Evolutionary conservation across 2,797 vertebrate genomes (phyloP), one percentile per base, ranked within the genome.

Genomic region (Phalloptychus januarius): DNA sequence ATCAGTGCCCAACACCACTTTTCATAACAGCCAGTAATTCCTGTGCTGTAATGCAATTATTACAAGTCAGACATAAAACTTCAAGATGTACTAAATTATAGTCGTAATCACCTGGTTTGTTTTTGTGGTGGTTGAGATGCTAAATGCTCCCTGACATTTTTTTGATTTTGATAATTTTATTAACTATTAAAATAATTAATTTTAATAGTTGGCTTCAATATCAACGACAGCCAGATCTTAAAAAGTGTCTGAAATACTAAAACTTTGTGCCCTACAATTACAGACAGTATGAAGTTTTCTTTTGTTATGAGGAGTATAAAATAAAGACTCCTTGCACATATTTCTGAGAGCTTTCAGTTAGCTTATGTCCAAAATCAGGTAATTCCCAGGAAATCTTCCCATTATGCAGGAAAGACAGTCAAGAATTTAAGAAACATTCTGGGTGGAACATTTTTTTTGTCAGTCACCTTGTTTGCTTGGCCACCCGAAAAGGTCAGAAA

Each of bases 11-110:
- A 33, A 56, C 4, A 56, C 54, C 54, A 28, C 54, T 56, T 56
- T 56, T 61, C 31, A 31, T 61, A 61, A 18, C 61, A 63, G 7
- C 16, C 33, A 20, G 61, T 20, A 79, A 77, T 48, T 72, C n/a
- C 54, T 31, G 1, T 61, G 52, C 3, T 72, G 10, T 6, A 72
- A 48, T 25, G 7, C 46, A 75, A 58, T 40, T 15, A n/a, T 42
- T 42, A 44, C 36, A 65, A 65, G 12, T 28, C 8, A 31, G 28
- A 71, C 46, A 36, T 65, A 20, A 38, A 38, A 33, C 16, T 38
- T 20, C 16, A 65, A 67, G 25, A 23, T 20, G 31, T 11, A 40
- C 63, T 1, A 61, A 61, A 61, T 16, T 1, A 61, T 33, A 58
- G 15, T 16, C 6, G 13, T 16, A 36, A 63, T 7, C 5, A 33